phyloP scores from a whole-genome alignment of 1,140 invertebrate species.

The Panagrolaimus sp. region DNA sequence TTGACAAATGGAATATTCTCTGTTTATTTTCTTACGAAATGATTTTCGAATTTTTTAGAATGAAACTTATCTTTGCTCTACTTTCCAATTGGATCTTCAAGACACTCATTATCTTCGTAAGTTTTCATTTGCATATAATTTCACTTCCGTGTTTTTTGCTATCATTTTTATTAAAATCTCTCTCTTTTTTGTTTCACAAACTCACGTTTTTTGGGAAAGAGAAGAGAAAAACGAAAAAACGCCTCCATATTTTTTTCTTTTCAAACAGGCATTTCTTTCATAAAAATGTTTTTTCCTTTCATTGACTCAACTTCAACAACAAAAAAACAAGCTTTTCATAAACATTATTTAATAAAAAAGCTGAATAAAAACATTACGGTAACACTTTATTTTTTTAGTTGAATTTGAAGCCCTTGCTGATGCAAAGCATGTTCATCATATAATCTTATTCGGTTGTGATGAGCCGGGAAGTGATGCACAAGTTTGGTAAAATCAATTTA shows the following conservation, averaged over 20 bases:
- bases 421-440: slow-evolving; percentile 85
- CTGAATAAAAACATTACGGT: neutral
- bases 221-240: neutral
- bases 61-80: slow-evolving; percentile 77
- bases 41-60: too few relatives aligned
- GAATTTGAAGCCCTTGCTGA: slow-evolving; percentile 87
- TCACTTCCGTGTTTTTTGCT: neutral
- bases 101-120: slow-evolving; percentile 72
- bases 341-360: neutral
- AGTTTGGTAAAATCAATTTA: slow-evolving; percentile 73
- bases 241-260: neutral
- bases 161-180: neutral
- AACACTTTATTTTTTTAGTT: slow-evolving; percentile 64
- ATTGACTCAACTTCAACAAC: too few relatives aligned
- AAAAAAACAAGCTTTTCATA: neutral
- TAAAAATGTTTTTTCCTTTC: neutral
- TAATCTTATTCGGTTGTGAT: slow-evolving; percentile 84
- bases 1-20: too few relatives aligned
- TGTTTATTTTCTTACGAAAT: too few relatives aligned
- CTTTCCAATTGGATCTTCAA: slow-evolving; percentile 69
- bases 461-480: slow-evolving; percentile 71
- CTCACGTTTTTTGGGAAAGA: slow-evolving; percentile 3
- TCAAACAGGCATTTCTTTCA: neutral
- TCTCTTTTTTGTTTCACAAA: neutral
- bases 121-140: slow-evolving; percentile 30